A percentile compares a stretch with the other conserved stretches of the same genome.
phyloP scores from a whole-genome alignment of 2,888 invertebrate genomes.

The Acheta domesticus region DNA sequence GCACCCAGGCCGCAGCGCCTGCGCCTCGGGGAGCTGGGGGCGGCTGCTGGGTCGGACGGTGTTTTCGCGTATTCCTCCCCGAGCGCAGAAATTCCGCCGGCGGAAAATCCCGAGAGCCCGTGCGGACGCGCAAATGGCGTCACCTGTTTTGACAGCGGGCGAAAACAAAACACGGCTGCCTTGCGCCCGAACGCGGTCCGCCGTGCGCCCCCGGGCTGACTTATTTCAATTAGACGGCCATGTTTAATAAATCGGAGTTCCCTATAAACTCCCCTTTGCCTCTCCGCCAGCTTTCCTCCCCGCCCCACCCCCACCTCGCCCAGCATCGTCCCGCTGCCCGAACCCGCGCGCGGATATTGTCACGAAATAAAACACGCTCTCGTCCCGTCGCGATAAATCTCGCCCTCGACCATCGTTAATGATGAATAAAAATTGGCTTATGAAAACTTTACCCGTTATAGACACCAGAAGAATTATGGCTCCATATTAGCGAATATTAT shows the following conservation, averaged over 20 bases:
- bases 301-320: too few species aligned
- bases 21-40: too few species aligned
- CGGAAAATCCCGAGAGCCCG: background rate
- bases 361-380: constrained; percentile 9
- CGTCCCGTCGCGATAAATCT: background rate
- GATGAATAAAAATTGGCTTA: constrained; percentile 18
- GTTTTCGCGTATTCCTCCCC: background rate
- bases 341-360: constrained; percentile 18
- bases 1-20: too few species aligned
- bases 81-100: background rate
- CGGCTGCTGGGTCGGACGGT: background rate
- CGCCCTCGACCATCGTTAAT: background rate
- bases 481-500: constrained; percentile 18
- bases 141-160: constrained; percentile 9
- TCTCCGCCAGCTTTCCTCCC: too few species aligned
- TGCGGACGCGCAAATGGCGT: constrained; percentile 18
- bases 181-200: background rate
- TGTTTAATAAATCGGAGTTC: too few species aligned
- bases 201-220: too few species aligned
- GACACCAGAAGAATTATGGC: constrained; percentile 18
- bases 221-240: too few species aligned
- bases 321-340: background rate
- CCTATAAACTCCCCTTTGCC: too few species aligned
- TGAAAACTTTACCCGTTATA: constrained; percentile 18
- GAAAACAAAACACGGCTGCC: constrained; percentile 9